Evolutionary conservation across 1,140 invertebrate genomes (phyloP).

Genomic region (fruit fly (Drosophila melanogaster)): DNA sequence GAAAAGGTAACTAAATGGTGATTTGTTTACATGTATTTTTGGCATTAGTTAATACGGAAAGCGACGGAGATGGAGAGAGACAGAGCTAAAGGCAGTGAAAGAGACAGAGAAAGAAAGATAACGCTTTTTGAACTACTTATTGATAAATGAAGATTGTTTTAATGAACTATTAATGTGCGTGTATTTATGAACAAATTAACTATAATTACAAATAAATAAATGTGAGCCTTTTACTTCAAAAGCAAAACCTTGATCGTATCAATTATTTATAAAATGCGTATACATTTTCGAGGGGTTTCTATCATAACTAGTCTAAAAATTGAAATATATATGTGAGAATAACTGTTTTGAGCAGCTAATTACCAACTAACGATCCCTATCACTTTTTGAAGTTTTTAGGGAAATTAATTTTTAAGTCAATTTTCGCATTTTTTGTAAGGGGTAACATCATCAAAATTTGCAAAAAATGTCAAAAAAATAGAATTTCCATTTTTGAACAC

Average conservation of each 20-base stretch:
- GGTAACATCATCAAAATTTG: too few species aligned
- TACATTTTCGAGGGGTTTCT: background rate
- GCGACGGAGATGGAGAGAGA: conserved; percentile 15
- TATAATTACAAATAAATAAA: conserved; percentile 73
- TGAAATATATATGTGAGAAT: background rate
- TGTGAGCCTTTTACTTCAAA: conserved; percentile 79
- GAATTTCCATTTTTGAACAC: too few species aligned
- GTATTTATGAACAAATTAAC: conserved; percentile 76
- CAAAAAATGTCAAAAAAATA: too few species aligned
- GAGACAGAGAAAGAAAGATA: conserved; percentile 24
- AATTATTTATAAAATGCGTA: background rate
- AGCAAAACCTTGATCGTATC: conserved; percentile 28
- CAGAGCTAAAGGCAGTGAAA: conserved; percentile 11
- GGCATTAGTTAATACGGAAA: conserved; percentile 36
- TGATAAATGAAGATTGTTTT: conserved; percentile 70
- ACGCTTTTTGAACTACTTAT: conserved; percentile 73
- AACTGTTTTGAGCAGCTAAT: background rate
- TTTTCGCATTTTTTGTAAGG: too few species aligned
- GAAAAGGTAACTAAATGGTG: conserved; percentile 50
- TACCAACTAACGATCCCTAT: too few species aligned
- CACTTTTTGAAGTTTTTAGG: too few species aligned
- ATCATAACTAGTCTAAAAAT: background rate
- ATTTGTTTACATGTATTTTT: conserved; percentile 69
- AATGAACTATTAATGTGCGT: conserved; percentile 74
- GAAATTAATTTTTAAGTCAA: too few species aligned